These are phyloP conservation scores for Elysia chlorotica DNA, from an alignment of 1,140 invertebrate species.

Conservation along the genomic window DNA sequence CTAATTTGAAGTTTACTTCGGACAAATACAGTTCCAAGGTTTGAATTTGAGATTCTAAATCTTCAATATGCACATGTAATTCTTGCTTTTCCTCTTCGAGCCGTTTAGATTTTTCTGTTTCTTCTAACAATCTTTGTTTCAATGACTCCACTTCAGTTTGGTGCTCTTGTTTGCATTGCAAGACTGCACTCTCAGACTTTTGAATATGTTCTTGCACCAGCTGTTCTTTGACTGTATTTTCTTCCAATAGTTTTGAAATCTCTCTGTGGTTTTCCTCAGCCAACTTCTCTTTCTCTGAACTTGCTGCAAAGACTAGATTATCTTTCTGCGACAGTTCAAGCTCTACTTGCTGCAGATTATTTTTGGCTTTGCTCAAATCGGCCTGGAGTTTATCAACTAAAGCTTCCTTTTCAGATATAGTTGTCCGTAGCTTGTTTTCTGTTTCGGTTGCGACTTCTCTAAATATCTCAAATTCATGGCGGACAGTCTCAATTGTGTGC, in stretches of 20 bases:
- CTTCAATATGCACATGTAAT: neutral
- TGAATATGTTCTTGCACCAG: conserved; percentile 12
- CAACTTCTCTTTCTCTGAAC: conserved; percentile 19
- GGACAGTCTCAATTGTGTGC: neutral
- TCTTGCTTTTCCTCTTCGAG: neutral
- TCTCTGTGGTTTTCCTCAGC: conserved; percentile 10
- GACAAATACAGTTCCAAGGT: neutral
- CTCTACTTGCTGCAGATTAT: conserved; percentile 12
- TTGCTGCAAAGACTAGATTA: conserved; percentile 6
- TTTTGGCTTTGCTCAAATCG: too few relatives aligned
- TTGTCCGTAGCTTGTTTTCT: conserved; percentile 5
- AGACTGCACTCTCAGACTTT: conserved; percentile 14
- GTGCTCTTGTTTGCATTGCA: conserved; percentile 1
- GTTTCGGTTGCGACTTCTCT: neutral
- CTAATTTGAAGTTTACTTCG: neutral
- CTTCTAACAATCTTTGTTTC: conserved; percentile 7
- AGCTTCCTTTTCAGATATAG: too few relatives aligned
- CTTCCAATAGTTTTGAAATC: conserved; percentile 23
- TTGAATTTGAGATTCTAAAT: neutral
- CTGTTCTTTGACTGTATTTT: conserved; percentile 15
- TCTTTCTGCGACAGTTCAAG: conserved; percentile 15
- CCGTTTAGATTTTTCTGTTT: too few relatives aligned
- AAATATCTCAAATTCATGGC: neutral
- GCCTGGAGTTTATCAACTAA: too few relatives aligned
- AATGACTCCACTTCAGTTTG: neutral